Conservation (phyloP, 2,797 vertebrate genomes). For the Manis javanica region DNA sequence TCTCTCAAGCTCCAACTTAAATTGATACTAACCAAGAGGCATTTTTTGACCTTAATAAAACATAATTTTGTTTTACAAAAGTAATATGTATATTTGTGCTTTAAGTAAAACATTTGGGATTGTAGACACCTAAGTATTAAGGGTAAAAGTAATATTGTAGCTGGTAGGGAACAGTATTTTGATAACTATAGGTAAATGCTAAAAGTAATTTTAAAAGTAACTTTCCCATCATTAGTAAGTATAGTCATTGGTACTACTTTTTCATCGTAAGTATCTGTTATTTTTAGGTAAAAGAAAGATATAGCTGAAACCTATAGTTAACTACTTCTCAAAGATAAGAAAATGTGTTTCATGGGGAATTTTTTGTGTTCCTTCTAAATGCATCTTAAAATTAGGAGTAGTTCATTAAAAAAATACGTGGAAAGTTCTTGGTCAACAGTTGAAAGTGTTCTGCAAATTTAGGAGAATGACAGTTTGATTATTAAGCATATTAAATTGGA, state of each 20-base stretch:
- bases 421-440: neutral
- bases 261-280: constrained; percentile 34
- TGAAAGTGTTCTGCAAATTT: constrained; percentile 28
- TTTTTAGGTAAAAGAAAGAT: constrained; percentile 39
- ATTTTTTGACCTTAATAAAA: constrained; percentile 63
- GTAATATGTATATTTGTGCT: constrained; percentile 46
- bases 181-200: constrained; percentile 50
- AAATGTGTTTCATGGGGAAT: constrained; percentile 38
- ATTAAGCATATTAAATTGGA: constrained; percentile 19
- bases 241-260: constrained; percentile 20
- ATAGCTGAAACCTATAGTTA: constrained; percentile 4
- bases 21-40: neutral
- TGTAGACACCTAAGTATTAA: constrained; percentile 1
- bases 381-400: constrained; percentile 55
- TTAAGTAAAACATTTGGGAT: neutral
- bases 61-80: constrained; percentile 60
- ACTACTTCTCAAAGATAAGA: constrained; percentile 33
- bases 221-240: constrained; percentile 32
- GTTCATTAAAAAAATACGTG: neutral
- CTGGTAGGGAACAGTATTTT: constrained; percentile 27
- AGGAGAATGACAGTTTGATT: constrained; percentile 17
- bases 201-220: constrained; percentile 46
- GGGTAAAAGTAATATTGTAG: constrained; percentile 30
- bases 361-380: constrained; percentile 19
- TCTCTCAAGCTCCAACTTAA: constrained; percentile 47